Evolutionary conservation across 1,140 invertebrate species (phyloP), one percentile per base, ranked within the genome.

Genomic region (Zaprionus ornatus): DNA sequence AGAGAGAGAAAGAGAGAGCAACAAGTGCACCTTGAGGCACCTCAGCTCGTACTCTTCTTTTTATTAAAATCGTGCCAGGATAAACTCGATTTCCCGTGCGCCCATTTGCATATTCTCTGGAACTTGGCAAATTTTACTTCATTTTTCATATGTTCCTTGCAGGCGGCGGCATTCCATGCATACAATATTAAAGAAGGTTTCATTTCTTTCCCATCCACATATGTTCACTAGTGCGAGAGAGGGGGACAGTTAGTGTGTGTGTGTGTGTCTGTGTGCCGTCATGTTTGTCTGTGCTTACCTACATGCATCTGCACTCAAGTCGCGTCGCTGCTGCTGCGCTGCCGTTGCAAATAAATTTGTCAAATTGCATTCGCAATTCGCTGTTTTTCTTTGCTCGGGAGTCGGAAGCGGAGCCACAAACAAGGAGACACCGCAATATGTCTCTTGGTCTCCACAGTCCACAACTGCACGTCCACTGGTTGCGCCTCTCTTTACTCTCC

Each of bases 41-140:
- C 29, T 29, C 19, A 32, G 25, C 25, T 27, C 5, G 9, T 45
- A 25, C 37, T 35, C 54, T 29, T 40, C 23, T 37, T 88, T 84
- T 78, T 87, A 84, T 87, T 88, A 87, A 87, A 87, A 84, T 90
- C 84, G 84, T 90, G 68, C 52, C 85, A 50, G 62, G n/a, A 55
- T 64, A 80, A 82, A 87, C 72, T 82, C 82, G 61, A 76, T 76
- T 62, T 65, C 3, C 50, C 50, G 50, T 52, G 50, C 21, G 40
- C 23, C 57, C 64, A 71, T 75, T 75, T 75, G 67, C 73, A 75
- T 75, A 69, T 60, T 74, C 40, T 74, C 42, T 52, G 68, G 42
- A 71, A 76, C 35, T 76, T 76, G 68, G 73, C 61, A 76, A 76
- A 76, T 71, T 76, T 76, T 71, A 61, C 59, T 65, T 76, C 73